phyloP scores from a whole-genome alignment of 2,113 vertebrate species.

The Odobenus rosmarus region DNA sequence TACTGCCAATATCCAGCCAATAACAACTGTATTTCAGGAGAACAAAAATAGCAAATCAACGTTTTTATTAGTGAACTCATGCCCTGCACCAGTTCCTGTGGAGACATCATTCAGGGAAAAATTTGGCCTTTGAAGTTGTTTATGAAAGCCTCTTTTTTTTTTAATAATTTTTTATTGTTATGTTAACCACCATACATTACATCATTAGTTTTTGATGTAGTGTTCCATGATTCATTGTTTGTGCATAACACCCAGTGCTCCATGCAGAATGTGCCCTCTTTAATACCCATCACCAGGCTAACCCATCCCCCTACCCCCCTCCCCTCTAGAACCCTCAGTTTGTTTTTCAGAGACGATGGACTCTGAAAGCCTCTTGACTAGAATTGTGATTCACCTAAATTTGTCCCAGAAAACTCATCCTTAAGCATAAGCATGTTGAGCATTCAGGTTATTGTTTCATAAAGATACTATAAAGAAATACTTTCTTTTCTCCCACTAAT shows the following conservation, averaged over 20 bases:
- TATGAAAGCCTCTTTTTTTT: conserved; percentile 26
- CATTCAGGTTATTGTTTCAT: conserved; percentile 42
- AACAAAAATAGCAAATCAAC: conserved; percentile 57
- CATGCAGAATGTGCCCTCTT: too few species aligned
- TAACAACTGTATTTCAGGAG: conserved; percentile 59
- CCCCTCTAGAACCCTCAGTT: too few species aligned
- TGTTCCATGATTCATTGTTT: too few species aligned
- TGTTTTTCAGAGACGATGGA: too few species aligned
- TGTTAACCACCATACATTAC: too few species aligned
- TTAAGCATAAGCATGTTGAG: conserved; percentile 15
- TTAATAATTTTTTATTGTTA: too few species aligned
- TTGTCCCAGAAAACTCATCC: conserved; percentile 58
- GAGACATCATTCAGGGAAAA: conserved; percentile 50
- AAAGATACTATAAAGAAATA: conserved; percentile 56
- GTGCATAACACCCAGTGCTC: too few species aligned
- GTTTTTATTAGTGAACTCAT: conserved; percentile 65
- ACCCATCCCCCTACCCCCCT: too few species aligned
- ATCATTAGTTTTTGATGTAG: too few species aligned
- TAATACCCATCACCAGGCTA: too few species aligned
- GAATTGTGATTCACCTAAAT: conserved; percentile 61
- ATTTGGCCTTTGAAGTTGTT: conserved; percentile 54
- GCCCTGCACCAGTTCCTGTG: not conserved
- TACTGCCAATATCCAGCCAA: conserved; percentile 47
- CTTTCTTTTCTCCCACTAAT: conserved; percentile 2
- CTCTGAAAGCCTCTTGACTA: conserved; percentile 41